These are phyloP conservation scores for Pelodiscus sinensis DNA, from an alignment of 2,113 vertebrate genomes.

Conservation along the genomic window DNA sequence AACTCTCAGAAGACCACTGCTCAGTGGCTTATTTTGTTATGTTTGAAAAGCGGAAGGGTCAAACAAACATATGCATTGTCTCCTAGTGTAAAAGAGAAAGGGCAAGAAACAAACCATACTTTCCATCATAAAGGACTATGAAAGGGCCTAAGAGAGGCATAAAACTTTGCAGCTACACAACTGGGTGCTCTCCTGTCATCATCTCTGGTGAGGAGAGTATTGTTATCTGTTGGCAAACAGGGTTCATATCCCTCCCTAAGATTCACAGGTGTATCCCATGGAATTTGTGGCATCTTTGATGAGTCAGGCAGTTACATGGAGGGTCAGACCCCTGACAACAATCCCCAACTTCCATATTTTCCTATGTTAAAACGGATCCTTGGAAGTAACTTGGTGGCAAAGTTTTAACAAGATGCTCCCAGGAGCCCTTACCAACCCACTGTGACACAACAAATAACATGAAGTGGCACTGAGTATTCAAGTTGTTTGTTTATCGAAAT, in stretches of 20 bases:
- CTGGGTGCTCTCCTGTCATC: background rate
- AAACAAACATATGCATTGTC: background rate
- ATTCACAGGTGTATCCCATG: background rate
- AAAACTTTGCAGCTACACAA: background rate
- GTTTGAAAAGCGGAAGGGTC: background rate
- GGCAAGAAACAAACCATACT: background rate
- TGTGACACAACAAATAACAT: background rate
- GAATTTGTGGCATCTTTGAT: background rate
- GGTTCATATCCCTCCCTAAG: background rate
- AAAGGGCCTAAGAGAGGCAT: background rate
- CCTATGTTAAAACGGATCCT: background rate
- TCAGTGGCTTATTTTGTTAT: background rate
- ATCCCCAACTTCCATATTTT: background rate
- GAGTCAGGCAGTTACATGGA: background rate
- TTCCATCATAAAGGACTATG: background rate
- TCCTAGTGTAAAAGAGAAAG: background rate
- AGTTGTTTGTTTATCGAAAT: background rate
- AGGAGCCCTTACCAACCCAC: background rate
- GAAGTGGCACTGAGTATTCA: background rate
- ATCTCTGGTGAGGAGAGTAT: background rate
- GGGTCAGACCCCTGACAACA: background rate
- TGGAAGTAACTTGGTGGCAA: background rate
- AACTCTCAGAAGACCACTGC: background rate
- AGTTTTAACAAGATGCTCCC: background rate
- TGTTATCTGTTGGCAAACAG: background rate